phyloP scores from a whole-genome alignment of 2,113 vertebrate genomes.

The Aphyosemion australe region DNA sequence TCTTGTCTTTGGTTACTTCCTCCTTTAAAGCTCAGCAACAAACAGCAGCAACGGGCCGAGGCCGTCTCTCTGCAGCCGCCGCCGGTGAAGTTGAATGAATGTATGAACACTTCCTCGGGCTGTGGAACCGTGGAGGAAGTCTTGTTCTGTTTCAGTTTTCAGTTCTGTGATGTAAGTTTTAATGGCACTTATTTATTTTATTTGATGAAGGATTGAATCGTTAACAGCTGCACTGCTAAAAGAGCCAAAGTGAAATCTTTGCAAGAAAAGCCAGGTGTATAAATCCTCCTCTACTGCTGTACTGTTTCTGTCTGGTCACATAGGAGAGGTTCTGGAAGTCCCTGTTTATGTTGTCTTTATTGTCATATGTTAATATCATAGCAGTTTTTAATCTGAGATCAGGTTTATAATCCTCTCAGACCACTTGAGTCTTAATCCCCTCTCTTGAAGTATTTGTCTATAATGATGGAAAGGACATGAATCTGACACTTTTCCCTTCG shows the following conservation, averaged over 20 bases:
- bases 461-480: constrained; percentile 11
- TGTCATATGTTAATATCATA: constrained; percentile 53
- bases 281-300: constrained; percentile 30
- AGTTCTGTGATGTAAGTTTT: constrained; percentile 41
- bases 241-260: constrained; percentile 14
- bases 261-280: constrained; percentile 30
- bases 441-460: constrained; percentile 38
- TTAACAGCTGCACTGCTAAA: constrained; percentile 31
- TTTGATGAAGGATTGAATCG: constrained; percentile 26
- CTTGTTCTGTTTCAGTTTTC: constrained; percentile 36
- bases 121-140: constrained; percentile 22
- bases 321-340: constrained; percentile 16
- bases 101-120: constrained; percentile 46
- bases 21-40: constrained; percentile 50
- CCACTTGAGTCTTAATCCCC: constrained; percentile 20
- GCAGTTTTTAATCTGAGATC: constrained; percentile 29
- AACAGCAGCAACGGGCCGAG: constrained; percentile 38
- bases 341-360: constrained; percentile 11
- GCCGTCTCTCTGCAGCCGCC: constrained; percentile 41
- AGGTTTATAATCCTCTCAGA: constrained; percentile 23
- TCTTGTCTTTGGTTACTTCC: constrained; percentile 51
- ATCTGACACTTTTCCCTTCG: constrained; percentile 11
- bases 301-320: constrained; percentile 22
- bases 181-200: constrained; percentile 55
- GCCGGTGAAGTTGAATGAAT: constrained; percentile 61